phyloP scores from a whole-genome alignment of 1,140 invertebrate species.

The Bombus sibiricus region DNA sequence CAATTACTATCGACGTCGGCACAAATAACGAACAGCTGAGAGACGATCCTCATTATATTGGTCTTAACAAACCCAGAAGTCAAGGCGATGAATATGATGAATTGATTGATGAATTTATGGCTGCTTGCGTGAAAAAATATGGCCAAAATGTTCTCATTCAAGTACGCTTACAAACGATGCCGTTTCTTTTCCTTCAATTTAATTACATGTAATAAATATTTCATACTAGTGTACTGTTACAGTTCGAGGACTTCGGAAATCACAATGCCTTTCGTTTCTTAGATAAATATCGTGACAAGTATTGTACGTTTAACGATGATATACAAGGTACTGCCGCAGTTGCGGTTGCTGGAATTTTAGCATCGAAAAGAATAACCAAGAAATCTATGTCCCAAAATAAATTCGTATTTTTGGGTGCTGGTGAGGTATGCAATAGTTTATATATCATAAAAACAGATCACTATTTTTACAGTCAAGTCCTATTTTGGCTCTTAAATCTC shows the following conservation, averaged over 20 bases:
- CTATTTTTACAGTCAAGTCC: no score
- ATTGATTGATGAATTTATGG: constrained; percentile 99
- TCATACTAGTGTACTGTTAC: constrained; percentile 58
- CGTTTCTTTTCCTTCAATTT: neutral
- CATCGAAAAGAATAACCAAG: constrained; percentile 91
- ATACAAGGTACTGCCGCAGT: constrained; percentile 98
- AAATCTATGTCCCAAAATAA: constrained; percentile 91
- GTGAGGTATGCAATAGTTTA: constrained; percentile 85
- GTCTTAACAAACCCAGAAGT: constrained; percentile 92
- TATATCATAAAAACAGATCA: neutral
- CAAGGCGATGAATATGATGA: constrained; percentile 96
- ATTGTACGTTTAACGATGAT: constrained; percentile 98
- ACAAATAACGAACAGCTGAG: constrained; percentile 95
- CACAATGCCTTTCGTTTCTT: constrained; percentile 96
- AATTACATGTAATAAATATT: neutral
- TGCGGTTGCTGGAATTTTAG: constrained; percentile 94
- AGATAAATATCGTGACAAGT: constrained; percentile 92
- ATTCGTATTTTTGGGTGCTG: constrained; percentile 96
- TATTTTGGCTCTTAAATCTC: neutral
- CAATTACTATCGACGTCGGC: constrained; percentile 96
- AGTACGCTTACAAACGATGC: constrained; percentile 75
- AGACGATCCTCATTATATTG: constrained; percentile 98
- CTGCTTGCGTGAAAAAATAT: constrained; percentile 95
- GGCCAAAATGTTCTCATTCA: constrained; percentile 94
- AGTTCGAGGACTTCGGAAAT: constrained; percentile 99